Conservation (phyloP, 2,797 vertebrate species). For the Iguana delicatissima region DNA sequence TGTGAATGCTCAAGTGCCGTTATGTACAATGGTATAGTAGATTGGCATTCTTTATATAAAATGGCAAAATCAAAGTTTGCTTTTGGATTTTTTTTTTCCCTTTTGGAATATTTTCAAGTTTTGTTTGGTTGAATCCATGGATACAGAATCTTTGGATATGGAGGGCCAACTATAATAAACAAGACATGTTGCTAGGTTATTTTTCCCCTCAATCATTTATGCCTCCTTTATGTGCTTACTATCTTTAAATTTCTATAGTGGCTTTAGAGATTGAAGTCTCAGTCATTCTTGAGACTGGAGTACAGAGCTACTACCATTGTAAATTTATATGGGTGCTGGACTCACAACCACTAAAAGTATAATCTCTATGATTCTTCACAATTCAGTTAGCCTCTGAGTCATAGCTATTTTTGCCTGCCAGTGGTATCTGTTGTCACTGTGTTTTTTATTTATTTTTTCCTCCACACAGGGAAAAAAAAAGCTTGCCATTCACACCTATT, state of each 20-base stretch:
- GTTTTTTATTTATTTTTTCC: constrained; percentile 45
- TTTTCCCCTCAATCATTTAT: neutral
- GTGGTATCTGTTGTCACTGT: neutral
- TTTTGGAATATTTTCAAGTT: no score
- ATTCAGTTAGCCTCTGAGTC: neutral
- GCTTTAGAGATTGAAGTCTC: neutral
- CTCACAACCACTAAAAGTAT: neutral
- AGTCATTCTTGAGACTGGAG: neutral
- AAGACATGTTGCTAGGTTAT: constrained; percentile 13
- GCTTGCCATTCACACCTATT: constrained; percentile 94
- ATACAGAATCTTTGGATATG: no score
- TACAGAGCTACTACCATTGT: neutral
- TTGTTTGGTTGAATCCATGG: no score
- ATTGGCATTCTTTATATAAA: no score
- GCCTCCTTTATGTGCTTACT: neutral
- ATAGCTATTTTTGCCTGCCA: neutral
- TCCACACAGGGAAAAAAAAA: constrained; percentile 90
- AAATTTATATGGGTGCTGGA: neutral
- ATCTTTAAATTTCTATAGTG: neutral
- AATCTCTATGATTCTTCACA: neutral
- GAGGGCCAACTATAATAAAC: neutral
- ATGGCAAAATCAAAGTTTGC: no score
- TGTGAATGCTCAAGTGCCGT: no score
- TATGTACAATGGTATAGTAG: no score
- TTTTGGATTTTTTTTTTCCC: no score